Conservation (phyloP, 2,888 invertebrate genomes). For the Rhamnusium bicolor region DNA sequence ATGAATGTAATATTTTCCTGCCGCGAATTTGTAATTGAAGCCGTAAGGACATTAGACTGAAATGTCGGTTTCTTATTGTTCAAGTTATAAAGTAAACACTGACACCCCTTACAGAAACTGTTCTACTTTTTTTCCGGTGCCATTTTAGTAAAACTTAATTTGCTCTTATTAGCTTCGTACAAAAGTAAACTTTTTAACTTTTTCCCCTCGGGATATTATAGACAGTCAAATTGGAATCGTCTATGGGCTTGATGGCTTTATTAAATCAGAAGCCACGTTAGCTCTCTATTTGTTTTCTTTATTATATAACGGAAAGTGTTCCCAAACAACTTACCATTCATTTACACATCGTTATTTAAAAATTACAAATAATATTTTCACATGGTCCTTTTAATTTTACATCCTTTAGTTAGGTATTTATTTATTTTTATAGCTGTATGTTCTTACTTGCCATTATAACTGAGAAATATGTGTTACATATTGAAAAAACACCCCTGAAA, state of each 20-base stretch:
- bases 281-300: slow-evolving; percentile 20
- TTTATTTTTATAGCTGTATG: too few relatives aligned
- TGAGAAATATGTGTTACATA: too few relatives aligned
- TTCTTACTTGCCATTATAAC: too few relatives aligned
- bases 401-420: too few relatives aligned
- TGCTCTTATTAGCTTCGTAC: slow-evolving; percentile 65
- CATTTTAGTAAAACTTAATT: slow-evolving; percentile 66
- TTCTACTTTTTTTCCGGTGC: slow-evolving; percentile 52
- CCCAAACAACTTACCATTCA: background rate
- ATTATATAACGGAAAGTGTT: background rate
- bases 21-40: slow-evolving; percentile 56
- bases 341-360: background rate
- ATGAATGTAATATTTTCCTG: slow-evolving; percentile 59
- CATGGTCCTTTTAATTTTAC: too few relatives aligned
- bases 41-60: slow-evolving; percentile 52
- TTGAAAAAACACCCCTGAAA: too few relatives aligned
- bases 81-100: slow-evolving; percentile 57
- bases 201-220: slow-evolving; percentile 59
- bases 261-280: slow-evolving; percentile 55
- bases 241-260: slow-evolving; percentile 55
- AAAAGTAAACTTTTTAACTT: slow-evolving; percentile 64
- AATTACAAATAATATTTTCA: too few relatives aligned
- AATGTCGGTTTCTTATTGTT: slow-evolving; percentile 54
- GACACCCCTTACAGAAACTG: slow-evolving; percentile 52
- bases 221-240: slow-evolving; percentile 64